Evolutionary conservation across 2,113 vertebrate species (phyloP).

Genomic region (Jacana jacana): DNA sequence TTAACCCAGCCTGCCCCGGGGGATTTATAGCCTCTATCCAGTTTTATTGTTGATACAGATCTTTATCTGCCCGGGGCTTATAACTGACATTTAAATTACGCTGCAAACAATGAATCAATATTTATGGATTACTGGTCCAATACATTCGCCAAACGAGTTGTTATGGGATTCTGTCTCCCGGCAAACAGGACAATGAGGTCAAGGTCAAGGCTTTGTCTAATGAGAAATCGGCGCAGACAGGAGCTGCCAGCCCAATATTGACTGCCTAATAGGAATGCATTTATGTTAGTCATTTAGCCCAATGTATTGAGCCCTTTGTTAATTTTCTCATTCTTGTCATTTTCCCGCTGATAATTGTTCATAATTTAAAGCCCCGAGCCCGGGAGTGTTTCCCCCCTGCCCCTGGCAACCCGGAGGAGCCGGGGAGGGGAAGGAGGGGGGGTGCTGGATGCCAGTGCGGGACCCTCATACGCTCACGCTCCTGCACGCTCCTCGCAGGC

Average conservation of each 20-base stretch:
- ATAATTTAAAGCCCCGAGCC: neutral
- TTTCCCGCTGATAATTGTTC: neutral
- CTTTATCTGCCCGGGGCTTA: conserved; percentile 85
- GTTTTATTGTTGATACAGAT: conserved; percentile 81
- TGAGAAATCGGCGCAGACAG: conserved; percentile 77
- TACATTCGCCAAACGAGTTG: conserved; percentile 77
- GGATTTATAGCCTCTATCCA: conserved; percentile 69
- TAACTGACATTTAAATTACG: conserved; percentile 96
- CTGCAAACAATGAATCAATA: conserved; percentile 94
- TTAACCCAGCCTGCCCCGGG: conserved; percentile 48
- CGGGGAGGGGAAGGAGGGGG: neutral
- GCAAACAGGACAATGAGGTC: conserved; percentile 80
- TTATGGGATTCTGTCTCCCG: conserved; percentile 75
- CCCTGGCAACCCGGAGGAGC: neutral
- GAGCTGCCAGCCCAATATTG: conserved; percentile 80
- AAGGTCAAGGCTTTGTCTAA: conserved; percentile 89
- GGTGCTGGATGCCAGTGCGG: neutral
- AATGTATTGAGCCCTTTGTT: neutral
- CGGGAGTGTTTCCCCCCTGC: neutral
- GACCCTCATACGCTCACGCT: neutral
- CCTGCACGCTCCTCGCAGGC: neutral
- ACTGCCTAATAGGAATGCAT: conserved; percentile 73
- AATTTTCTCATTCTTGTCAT: neutral
- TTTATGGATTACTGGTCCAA: conserved; percentile 88
- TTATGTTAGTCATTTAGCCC: neutral